Evolutionary conservation across 2,888 invertebrate species (phyloP), one percentile per base, ranked within the genome.

Genomic region (Trachelus stipa): DNA sequence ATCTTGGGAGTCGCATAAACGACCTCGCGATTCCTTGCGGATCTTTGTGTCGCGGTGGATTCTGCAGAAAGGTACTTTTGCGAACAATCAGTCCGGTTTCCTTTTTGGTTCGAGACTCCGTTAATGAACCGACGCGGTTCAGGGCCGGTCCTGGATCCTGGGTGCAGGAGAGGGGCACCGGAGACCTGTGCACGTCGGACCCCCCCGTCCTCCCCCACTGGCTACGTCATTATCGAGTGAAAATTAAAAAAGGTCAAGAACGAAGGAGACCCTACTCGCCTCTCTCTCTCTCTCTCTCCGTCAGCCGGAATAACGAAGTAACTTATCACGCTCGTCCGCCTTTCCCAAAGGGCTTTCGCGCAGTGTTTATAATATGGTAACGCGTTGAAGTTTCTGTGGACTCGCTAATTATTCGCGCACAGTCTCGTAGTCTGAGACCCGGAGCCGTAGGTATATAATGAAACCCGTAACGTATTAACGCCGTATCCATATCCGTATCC

Each of bases 381-480:
- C 40, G 15, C 40, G 40, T 15, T 15, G 1, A 40, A 40, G 15
- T 40, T 40, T 40, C 40, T 1, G 40, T 40, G 40, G 40, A 40
- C 40, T 80, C 81, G 81, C 82, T 86, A 86, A 87, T 87, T 87
- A 86, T 87, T 87, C 82, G 84, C 82, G 78, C 85, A 84, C 82
- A 80, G 80, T 31, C 31, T 77, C 85, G 83, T 82, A 80, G 80
- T 31, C 31, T 31, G 34, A 34, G 34, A 68, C 15, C 40, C 15
- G 3, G 12, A 15, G 40, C 40, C 40, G 40, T 15, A 33, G 23
- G 15, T 81, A 83, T 84, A 83, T 88, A 90, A 90, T 88, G 88
- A 89, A 87, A 88, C 84, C 85, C 83, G 83, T 85, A 85, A 87
- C 84, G 85, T 86, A 88, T 89, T 88, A 88, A 88, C 85, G 85